These are phyloP conservation scores for Octonoba sinensis DNA, from an alignment of 2,888 invertebrate genomes.

Conservation along the genomic window DNA sequence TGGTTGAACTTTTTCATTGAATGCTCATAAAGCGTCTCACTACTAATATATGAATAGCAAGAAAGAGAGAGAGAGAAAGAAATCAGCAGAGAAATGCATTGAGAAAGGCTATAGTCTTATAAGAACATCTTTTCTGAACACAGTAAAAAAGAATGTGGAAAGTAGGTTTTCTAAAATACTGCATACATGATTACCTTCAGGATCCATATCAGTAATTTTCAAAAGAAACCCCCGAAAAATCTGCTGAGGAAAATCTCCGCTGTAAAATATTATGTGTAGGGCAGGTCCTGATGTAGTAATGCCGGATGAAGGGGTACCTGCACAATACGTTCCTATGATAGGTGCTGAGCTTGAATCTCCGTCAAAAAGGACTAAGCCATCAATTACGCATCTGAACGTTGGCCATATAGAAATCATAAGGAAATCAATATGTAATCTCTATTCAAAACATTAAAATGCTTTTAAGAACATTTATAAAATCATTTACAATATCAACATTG, in stretches of 20 bases:
- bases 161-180: background rate
- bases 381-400: conserved; percentile 48
- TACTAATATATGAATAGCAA: too few species aligned
- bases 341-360: conserved; percentile 33
- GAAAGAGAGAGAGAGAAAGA: too few species aligned
- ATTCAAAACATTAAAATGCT: background rate
- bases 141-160: background rate
- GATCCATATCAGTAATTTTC: conserved; percentile 23
- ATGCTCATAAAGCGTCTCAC: too few species aligned
- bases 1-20: too few species aligned
- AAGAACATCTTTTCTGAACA: background rate
- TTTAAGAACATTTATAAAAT: too few species aligned
- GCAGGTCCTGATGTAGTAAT: conserved; percentile 26
- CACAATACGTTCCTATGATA: conserved; percentile 36
- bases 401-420: conserved; percentile 39
- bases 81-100: too few species aligned
- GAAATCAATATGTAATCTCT: conserved; percentile 36
- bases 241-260: conserved; percentile 7
- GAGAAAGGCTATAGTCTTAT: too few species aligned
- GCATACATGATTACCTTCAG: conserved; percentile 19
- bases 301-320: conserved; percentile 10
- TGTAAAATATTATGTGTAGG: conserved; percentile 35
- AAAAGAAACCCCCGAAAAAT: conserved; percentile 35
- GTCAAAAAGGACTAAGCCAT: conserved; percentile 50
- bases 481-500: background rate